Percentiles rank a stretch among this genome's conserved stretches.
These are phyloP conservation scores for Nyctibius bracteatus DNA, from an alignment of 2,113 vertebrate species.

Conservation along the genomic window DNA sequence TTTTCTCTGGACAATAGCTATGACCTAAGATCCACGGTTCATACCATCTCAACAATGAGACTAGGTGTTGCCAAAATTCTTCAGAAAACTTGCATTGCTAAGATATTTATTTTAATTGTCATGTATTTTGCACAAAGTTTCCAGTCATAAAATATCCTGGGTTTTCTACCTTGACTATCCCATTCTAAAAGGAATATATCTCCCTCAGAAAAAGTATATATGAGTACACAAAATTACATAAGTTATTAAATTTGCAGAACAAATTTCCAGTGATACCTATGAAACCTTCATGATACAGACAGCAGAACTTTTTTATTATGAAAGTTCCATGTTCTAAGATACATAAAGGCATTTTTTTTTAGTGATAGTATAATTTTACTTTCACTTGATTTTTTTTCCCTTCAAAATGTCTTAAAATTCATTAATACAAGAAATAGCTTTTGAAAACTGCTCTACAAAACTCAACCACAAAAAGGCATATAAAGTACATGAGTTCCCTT, in stretches of 20 bases:
- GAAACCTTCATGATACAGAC: not conserved
- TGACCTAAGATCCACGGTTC: not conserved
- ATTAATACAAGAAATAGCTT: not conserved
- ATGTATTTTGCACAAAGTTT: not conserved
- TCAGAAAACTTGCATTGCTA: not conserved
- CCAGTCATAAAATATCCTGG: not conserved
- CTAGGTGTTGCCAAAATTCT: not conserved
- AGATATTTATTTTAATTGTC: not conserved
- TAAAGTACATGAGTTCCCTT: not conserved
- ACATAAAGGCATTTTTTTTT: not conserved
- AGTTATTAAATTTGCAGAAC: not conserved
- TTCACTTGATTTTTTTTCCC: not conserved
- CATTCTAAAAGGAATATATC: not conserved
- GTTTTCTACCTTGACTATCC: not conserved
- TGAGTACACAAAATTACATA: not conserved
- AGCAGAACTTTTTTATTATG: not conserved
- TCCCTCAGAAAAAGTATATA: not conserved
- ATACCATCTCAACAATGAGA: not conserved
- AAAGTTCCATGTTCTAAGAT: not conserved
- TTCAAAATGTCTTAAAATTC: not conserved
- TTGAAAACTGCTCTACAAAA: not conserved
- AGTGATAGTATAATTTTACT: not conserved
- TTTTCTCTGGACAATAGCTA: not conserved
- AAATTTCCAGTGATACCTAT: not conserved
- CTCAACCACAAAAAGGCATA: not conserved